phyloP scores from a whole-genome alignment of 2,888 invertebrate genomes.

The Coenonympha glycerion region DNA sequence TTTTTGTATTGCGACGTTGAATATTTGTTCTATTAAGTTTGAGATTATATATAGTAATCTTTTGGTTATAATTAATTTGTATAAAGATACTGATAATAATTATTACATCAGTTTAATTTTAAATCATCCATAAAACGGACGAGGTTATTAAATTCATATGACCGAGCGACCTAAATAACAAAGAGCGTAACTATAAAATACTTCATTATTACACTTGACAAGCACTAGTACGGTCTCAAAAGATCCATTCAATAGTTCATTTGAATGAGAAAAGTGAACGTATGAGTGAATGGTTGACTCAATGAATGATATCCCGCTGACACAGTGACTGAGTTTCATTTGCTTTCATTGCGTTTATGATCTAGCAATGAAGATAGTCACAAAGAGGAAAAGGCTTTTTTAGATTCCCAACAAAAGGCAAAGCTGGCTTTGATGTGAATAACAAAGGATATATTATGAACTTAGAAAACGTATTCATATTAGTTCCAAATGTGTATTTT shows the following conservation, averaged over 20 bases:
- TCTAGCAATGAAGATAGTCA: neutral
- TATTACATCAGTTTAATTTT: too few species aligned
- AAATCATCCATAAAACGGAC: too few species aligned
- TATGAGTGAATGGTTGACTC: neutral
- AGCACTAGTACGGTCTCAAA: too few species aligned
- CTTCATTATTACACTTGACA: too few species aligned
- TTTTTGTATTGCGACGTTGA: too few species aligned
- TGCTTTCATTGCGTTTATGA: neutral
- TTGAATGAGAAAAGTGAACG: constrained; percentile 24
- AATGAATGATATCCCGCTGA: constrained; percentile 1
- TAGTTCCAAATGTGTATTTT: neutral
- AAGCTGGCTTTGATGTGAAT: neutral
- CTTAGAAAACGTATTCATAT: neutral
- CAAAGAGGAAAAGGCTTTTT: neutral
- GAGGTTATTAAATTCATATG: too few species aligned
- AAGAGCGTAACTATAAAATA: too few species aligned
- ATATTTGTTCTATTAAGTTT: too few species aligned
- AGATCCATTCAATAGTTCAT: constrained; percentile 34
- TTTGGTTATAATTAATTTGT: too few species aligned
- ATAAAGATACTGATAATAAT: too few species aligned
- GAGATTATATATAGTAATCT: too few species aligned
- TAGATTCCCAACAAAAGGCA: neutral
- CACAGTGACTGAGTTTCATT: neutral
- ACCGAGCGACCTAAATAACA: too few species aligned
- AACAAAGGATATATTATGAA: neutral